These are phyloP conservation scores for Ruditapes philippinarum DNA, from an alignment of 1,140 invertebrate genomes.

Conservation along the genomic window DNA sequence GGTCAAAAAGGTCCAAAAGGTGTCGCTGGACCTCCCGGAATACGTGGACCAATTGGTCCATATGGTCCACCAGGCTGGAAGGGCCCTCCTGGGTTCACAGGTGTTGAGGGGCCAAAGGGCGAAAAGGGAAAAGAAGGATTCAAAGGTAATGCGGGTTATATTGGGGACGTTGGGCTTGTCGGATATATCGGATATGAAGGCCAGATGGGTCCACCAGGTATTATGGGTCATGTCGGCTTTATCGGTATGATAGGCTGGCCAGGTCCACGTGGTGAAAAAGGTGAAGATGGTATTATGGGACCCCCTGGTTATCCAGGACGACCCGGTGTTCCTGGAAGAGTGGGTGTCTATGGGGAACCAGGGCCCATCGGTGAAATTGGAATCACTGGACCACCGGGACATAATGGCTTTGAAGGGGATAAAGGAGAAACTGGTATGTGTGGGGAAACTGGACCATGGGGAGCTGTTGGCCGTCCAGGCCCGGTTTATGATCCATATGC, in stretches of 20 bases:
- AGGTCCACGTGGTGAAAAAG: conserved; percentile 20
- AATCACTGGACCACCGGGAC: background rate
- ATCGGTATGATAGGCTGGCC: conserved; percentile 34
- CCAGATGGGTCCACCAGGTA: conserved; percentile 7
- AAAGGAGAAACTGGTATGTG: conserved; percentile 37
- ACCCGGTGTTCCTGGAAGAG: conserved; percentile 33
- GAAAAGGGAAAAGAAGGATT: conserved; percentile 36
- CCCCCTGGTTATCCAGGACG: conserved; percentile 6
- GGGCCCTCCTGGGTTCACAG: conserved; percentile 22
- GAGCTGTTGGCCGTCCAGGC: conserved; percentile 29
- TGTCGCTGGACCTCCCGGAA: background rate
- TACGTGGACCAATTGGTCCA: conserved; percentile 33
- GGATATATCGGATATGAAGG: conserved; percentile 39
- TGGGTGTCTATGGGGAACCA: conserved; percentile 39
- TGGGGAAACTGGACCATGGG: conserved; percentile 23
- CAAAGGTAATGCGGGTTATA: background rate
- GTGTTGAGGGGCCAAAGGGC: conserved; percentile 5
- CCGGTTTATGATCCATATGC: conserved; percentile 48
- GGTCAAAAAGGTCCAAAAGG: conserved; percentile 41
- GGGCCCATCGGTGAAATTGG: conserved; percentile 35
- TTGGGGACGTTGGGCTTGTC: conserved; percentile 20
- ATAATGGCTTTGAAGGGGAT: background rate
- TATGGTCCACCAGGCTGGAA: conserved; percentile 51
- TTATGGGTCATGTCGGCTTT: conserved; percentile 39
- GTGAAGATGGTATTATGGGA: background rate